Percentiles rank a stretch among this genome's conserved stretches.
These are phyloP conservation scores for Diplodus sargus DNA, from an alignment of 2,797 vertebrate species.

Conservation along the genomic window DNA sequence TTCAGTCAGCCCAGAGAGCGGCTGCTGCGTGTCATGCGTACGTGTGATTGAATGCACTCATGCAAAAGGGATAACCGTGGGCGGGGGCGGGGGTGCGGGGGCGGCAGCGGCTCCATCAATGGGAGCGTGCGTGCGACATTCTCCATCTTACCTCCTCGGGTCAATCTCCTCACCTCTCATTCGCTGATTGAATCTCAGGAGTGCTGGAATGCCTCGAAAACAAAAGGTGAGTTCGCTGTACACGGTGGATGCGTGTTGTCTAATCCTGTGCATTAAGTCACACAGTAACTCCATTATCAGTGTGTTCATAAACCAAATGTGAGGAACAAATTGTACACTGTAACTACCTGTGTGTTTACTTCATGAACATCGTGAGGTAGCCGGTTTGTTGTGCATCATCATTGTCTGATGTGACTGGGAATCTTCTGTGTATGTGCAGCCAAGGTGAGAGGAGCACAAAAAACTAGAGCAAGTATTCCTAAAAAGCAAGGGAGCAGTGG, in stretches of 20 bases:
- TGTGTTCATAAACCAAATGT: conserved; percentile 3
- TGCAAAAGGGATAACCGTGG: conserved; percentile 63
- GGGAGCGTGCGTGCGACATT: conserved; percentile 55
- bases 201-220: conserved; percentile 44
- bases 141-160: conserved; percentile 51
- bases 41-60: conserved; percentile 62
- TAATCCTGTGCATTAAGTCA: conserved; percentile 22
- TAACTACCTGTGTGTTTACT: background rate
- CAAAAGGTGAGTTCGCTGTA: conserved; percentile 63
- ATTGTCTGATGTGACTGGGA: background rate
- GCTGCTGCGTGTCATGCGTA: conserved; percentile 31
- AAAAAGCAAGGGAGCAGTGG: conserved; percentile 11
- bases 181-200: conserved; percentile 55
- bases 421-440: conserved; percentile 11
- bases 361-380: background rate
- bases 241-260: conserved; percentile 24
- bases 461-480: conserved; percentile 1
- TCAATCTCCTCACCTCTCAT: conserved; percentile 68
- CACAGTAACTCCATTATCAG: conserved; percentile 3
- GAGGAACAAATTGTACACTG: background rate
- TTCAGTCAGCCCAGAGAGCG: conserved; percentile 27
- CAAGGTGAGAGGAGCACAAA: background rate
- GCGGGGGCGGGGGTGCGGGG: background rate
- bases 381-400: conserved; percentile 13
- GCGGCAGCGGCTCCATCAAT: conserved; percentile 59